These are phyloP conservation scores for Phrynosoma blainvillii DNA, from an alignment of 2,113 vertebrate genomes.

Conservation along the genomic window DNA sequence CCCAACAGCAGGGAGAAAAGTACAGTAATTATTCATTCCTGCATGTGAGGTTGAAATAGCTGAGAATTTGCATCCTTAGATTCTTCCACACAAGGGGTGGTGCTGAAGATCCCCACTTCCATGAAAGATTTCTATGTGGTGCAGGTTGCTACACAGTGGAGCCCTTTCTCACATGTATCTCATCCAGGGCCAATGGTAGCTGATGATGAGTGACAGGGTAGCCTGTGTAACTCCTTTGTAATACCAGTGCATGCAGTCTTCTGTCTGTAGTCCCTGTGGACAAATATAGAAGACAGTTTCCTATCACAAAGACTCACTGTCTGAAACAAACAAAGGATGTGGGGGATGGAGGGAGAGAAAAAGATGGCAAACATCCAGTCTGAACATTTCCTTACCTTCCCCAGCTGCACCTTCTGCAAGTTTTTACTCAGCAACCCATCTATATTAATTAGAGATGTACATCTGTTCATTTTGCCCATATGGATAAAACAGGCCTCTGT, in stretches of 20 bases:
- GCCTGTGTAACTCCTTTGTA: too few relatives aligned
- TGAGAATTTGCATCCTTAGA: not conserved
- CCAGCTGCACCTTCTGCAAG: not conserved
- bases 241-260: not conserved
- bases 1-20: too few relatives aligned
- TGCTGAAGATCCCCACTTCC: not conserved
- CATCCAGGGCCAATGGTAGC: not conserved
- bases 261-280: not conserved
- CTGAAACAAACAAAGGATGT: not conserved
- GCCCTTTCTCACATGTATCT: not conserved
- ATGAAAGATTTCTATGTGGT: not conserved
- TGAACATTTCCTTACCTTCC: not conserved
- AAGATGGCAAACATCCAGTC: not conserved
- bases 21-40: not conserved
- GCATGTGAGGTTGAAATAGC: not conserved
- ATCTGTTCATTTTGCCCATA: constrained; percentile 8
- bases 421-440: constrained; percentile 1
- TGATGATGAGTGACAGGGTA: not conserved
- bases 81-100: not conserved
- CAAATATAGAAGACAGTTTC: not conserved
- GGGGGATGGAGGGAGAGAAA: not conserved
- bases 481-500: constrained; percentile 4
- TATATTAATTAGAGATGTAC: constrained; percentile 2
- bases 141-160: not conserved
- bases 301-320: not conserved